These are phyloP conservation scores for Andrena bucephala DNA, from an alignment of 2,888 invertebrate genomes.

Conservation along the genomic window DNA sequence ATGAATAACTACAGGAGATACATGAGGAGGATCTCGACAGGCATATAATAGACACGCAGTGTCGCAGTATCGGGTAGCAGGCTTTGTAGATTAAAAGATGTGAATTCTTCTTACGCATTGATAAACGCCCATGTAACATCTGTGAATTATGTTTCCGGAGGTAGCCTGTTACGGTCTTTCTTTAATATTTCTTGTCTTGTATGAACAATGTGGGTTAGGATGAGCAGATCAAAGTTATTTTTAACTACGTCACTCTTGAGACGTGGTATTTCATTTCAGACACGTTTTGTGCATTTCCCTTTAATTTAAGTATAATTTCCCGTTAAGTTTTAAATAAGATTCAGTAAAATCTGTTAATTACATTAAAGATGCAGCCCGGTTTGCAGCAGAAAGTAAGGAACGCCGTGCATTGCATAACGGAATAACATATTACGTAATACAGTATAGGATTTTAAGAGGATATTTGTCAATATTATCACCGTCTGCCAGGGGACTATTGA, in stretches of 20 bases:
- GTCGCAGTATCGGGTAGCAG: slow-evolving; percentile 23
- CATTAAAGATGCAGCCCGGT: background rate
- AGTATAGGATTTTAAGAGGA: slow-evolving; percentile 3
- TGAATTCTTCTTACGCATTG: slow-evolving; percentile 51
- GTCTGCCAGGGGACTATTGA: slow-evolving; percentile 39
- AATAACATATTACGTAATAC: background rate
- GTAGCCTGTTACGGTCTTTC: slow-evolving; percentile 35
- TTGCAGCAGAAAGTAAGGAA: background rate
- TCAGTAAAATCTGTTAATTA: background rate
- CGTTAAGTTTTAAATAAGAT: background rate
- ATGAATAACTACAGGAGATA: slow-evolving; percentile 28
- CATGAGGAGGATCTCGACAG: slow-evolving; percentile 20
- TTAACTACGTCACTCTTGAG: slow-evolving; percentile 1
- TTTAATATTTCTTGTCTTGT: slow-evolving; percentile 31
- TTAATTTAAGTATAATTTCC: background rate
- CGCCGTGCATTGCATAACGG: background rate
- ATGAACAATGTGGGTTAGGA: slow-evolving; percentile 19
- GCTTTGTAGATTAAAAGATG: slow-evolving; percentile 49
- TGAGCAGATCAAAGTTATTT: slow-evolving; percentile 3
- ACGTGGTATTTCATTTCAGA: background rate
- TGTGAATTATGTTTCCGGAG: slow-evolving; percentile 56
- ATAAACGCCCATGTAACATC: slow-evolving; percentile 53
- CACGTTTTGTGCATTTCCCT: background rate
- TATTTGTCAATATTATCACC: slow-evolving; percentile 30
- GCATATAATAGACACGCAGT: slow-evolving; percentile 20